Base-by-base conservation (phyloP, 2,113 vertebrate species). In the Rhinoderma darwinii region DNA sequence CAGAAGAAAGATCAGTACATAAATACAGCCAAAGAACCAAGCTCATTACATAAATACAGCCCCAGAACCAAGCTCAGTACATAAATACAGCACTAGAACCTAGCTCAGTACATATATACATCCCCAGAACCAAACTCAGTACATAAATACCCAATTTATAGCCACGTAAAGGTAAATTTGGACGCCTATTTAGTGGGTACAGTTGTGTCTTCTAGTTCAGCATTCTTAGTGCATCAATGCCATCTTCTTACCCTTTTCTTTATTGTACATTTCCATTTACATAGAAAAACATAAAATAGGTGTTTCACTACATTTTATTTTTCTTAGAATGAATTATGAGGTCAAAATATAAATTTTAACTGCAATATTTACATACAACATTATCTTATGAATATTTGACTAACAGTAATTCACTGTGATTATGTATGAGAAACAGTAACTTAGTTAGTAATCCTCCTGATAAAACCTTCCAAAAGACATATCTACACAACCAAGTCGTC, bases 391-490 rank as follows among this genome's bases (percentile, higher is more conserved):
- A 51, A 77, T 51, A 47, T 30, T 76, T 50, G 25, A 30, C 44
- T 9, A 51, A 32, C 27, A 20, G 5, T 80, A 37, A 80, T 61
- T 80, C 77, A 59, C 4, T 25, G 50, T 80, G 22, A 35, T 80
- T 59, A 39, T n/a, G 35, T 15, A 30, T 30, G 47, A 61, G 22
- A 41, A 80, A n/a, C 35, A 15, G 32, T 61, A 61, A 61, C 54
- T 61, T 17, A 25, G 1, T 43, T 11, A 15, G 11, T 61, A 41
- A 80, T 61, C 78, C 78, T 81, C 78, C 20, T 43, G 78, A 61
- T 81, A 63, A 39, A 41, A 81, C 27, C 35, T 81, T 50, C 43
- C 74, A 81, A n/a, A 81, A 41, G 50, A 20, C 50, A 32, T 32
- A 47, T 56, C 11, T 54, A 30, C n/a, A 18, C 30, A 18, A 56